Conservation (phyloP, 2,888 invertebrate genomes). For the Polia nebulosa region DNA sequence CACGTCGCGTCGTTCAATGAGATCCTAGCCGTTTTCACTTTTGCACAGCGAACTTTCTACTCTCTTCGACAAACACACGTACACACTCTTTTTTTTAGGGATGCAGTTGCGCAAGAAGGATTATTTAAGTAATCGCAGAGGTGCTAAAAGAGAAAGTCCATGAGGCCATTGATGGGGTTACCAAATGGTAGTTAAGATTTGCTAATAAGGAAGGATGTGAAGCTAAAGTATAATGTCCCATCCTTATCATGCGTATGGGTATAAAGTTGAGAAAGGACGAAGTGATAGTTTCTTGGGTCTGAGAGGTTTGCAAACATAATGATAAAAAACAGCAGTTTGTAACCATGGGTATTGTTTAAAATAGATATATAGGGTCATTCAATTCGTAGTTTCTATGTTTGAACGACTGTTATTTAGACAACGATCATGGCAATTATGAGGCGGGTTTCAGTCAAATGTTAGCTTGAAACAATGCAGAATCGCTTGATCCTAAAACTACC, state of each 20-base stretch:
- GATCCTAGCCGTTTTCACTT: conserved; percentile 68
- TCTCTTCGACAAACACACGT: conserved; percentile 76
- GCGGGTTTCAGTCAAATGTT: too few species aligned
- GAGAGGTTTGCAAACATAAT: neutral
- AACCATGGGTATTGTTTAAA: too few species aligned
- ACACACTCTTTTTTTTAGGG: conserved; percentile 55
- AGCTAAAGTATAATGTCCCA: neutral
- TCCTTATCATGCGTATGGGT: too few species aligned
- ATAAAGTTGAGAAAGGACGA: too few species aligned
- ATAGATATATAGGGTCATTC: too few species aligned
- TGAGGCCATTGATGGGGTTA: conserved; percentile 47
- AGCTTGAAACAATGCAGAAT: too few species aligned
- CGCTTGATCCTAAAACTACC: too few species aligned
- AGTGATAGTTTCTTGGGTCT: neutral
- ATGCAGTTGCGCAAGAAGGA: conserved; percentile 73
- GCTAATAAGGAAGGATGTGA: conserved; percentile 14
- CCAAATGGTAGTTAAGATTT: conserved; percentile 29
- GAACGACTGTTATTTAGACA: too few species aligned
- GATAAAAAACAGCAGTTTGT: neutral
- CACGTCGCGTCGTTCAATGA: conserved; percentile 55
- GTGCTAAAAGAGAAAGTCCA: conserved; percentile 60
- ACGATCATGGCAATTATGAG: too few species aligned
- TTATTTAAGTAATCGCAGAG: conserved; percentile 62
- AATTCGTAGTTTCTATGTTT: too few species aligned
- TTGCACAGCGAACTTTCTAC: conserved; percentile 80